phyloP scores from a whole-genome alignment of 2,888 invertebrate genomes.

The Aricia artaxerxes region DNA sequence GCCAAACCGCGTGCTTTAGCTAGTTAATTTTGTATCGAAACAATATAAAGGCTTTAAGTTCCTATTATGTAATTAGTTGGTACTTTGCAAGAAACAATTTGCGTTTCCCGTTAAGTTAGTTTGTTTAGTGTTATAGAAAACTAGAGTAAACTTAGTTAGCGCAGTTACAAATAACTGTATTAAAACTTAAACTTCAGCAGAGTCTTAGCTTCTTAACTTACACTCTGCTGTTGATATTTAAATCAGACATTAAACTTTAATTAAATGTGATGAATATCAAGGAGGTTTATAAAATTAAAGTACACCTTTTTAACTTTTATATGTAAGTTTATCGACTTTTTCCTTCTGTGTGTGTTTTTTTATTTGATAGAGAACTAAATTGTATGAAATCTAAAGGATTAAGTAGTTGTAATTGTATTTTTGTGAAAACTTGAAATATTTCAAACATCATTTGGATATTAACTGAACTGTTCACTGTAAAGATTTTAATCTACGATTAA shows the following conservation, averaged over 20 bases:
- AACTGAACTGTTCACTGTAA: no score
- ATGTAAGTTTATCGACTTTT: background rate
- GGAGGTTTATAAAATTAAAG: no score
- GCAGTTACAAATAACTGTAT: slow-evolving; percentile 1
- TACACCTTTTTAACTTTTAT: background rate
- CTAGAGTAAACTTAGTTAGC: background rate
- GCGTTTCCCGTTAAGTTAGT: background rate
- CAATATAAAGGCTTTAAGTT: background rate
- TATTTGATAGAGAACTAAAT: no score
- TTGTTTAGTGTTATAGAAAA: slow-evolving; percentile 1
- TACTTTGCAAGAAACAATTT: background rate
- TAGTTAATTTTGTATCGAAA: background rate
- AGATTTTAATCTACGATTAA: background rate
- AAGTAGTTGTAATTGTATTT: no score
- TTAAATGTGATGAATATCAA: no score
- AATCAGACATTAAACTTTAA: background rate
- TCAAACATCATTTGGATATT: no score
- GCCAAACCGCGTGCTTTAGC: background rate
- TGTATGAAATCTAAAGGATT: no score
- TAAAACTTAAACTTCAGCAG: background rate
- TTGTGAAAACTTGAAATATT: no score
- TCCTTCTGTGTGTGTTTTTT: background rate
- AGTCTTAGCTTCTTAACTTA: background rate
- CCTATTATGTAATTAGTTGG: background rate
- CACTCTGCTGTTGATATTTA: background rate